Evolutionary conservation across 2,797 vertebrate species (phyloP), one percentile per base, ranked within the genome.

Genomic region (Sebastes jordani): DNA sequence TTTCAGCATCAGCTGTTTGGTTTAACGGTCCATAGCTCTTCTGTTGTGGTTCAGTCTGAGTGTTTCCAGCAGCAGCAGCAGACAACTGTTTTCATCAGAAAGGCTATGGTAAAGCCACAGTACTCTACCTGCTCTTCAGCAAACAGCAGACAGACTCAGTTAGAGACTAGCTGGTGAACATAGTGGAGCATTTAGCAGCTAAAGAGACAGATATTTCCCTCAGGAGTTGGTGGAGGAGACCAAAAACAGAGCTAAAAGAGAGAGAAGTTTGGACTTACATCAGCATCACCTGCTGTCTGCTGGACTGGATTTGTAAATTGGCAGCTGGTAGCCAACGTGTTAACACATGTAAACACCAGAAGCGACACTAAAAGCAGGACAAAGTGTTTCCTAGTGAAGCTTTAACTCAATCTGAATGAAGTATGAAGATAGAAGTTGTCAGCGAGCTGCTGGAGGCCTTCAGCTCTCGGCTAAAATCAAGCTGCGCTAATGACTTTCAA

Each of bases 401-500:
- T 52, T 69, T 3, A 42, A 34, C 62, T 2, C 29, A 22, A 16
- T 32, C 46, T 46, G 29, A 67, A 20, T 27, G 27, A 34, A 42
- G 64, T 9, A 18, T 46, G 76, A 58, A 80, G 69, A 66, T 59
- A 4, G 22, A 71, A 0, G 64, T n/a, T 68, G 85, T 86, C 81
- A 72, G 81, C 0, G 74, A 74, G 78, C 65, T 16, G 78, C 76
- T 58, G 82, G 8, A 64, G 80, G 82, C 25, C 68, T 62, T 78
- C 54, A 0, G 80, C 80, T 80, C 58, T 11, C 55, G 58, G 86
- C 76, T 18, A 59, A 52, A 30, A 60, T 76, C 79, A 67, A 82
- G 76, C 86, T 20, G 30, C 23, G 18, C 86, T 85, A 84, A 90
- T 81, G 87, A 85, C 76, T 73, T 65, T 81, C 54, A 80, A 67